Evolutionary conservation across 37 sponge, comb jelly and placozoan genomes (phyloP), one percentile per base, ranked within the genome.

Genomic region (Bolinopsis microptera): DNA sequence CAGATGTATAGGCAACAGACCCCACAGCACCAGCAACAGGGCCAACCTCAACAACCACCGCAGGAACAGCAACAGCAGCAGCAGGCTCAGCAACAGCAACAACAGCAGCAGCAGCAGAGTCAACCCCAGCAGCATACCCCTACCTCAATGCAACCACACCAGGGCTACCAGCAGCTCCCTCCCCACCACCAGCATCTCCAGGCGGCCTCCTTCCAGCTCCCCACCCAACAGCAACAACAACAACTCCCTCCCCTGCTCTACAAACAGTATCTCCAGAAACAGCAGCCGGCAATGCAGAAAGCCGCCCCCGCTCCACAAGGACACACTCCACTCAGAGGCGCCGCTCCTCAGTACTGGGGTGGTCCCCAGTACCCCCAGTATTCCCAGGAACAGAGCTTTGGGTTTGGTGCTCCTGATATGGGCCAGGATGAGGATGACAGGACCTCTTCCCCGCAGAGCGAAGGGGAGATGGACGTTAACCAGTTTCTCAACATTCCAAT

Each of bases 401-500:
- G 38, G 30, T 80, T 36, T 36, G 37, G 22, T 31, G 21, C 2
- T 16, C 21, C 2, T 33, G 23, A 33, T 1, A 32, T 36, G 82
- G 9, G 0, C 18, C 22, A 22, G 24, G 23, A 24, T 31, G 21
- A 35, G 82, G 36, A 36, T 28, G 82, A 32, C 3, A 30, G 32
- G 32, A 80, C 82, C 22, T 34, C 82, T 13, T 80, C 82, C 9
- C 82, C 82, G 36, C 82, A 80, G 23, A 30, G 32, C 30, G 82
- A 80, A 5, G 82, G 22, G 9, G 82, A 80, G 23, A 80, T 80
- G 82, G 82, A 80, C 32, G 82, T 80, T 1, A 80, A 80, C 82
- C 82, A 80, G 82, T 80, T 80, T 36, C 82, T 80, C 37, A 80
- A 80, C 38, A 27, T 80, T 33, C 82, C 82, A 2, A 34, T 80